phyloP scores from a whole-genome alignment of 2,797 vertebrate species.

The Megaceryle alcyon region DNA sequence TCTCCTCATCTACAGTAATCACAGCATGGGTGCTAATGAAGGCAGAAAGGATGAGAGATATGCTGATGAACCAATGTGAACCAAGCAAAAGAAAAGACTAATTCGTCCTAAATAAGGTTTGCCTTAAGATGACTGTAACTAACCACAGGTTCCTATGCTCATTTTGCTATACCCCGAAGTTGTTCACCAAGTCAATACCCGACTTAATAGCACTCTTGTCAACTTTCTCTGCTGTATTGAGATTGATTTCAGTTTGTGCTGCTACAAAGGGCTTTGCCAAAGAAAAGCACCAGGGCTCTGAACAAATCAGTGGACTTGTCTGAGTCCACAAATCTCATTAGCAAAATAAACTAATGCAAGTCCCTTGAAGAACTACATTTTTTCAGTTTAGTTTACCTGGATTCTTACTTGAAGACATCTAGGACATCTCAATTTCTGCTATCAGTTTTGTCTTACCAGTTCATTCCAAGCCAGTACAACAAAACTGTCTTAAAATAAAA shows the following conservation, averaged over 20 bases:
- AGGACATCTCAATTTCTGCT: neutral
- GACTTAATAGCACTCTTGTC: neutral
- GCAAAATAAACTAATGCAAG: neutral
- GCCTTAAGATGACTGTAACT: neutral
- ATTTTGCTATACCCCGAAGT: neutral
- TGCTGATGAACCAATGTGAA: neutral
- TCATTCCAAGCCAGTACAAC: neutral
- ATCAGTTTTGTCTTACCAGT: neutral
- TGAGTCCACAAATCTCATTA: neutral
- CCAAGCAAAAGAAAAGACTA: neutral
- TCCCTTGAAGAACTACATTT: neutral
- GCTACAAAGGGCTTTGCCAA: neutral
- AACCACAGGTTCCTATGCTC: neutral
- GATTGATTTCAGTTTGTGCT: neutral
- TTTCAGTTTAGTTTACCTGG: neutral
- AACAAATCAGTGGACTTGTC: neutral
- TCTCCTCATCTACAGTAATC: slow-evolving; percentile 18
- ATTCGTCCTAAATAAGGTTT: neutral
- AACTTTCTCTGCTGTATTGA: neutral
- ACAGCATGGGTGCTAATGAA: neutral
- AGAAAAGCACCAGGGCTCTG: neutral
- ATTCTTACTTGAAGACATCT: neutral
- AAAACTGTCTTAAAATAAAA: neutral
- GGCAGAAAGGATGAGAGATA: neutral
- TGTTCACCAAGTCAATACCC: neutral